phyloP scores from a whole-genome alignment of 2,888 invertebrate species.

The Xiphydria camelus region DNA sequence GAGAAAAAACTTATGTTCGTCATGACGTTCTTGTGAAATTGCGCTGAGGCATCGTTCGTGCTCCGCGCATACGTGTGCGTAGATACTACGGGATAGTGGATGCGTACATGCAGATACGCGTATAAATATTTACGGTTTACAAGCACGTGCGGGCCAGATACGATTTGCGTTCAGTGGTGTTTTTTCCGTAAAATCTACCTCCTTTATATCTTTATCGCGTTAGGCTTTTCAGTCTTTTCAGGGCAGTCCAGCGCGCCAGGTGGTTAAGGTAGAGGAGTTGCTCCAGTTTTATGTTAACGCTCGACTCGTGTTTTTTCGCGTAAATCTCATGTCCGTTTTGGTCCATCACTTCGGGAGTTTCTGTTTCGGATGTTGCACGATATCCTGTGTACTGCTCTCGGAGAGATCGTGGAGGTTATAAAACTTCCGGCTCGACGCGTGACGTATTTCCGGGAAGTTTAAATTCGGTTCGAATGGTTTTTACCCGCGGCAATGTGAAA shows the following conservation, averaged over 20 bases:
- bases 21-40: slow-evolving; percentile 26
- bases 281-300: too few species aligned
- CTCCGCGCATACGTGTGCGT: neutral
- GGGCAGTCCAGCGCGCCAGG: slow-evolving; percentile 11
- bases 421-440: slow-evolving; percentile 10
- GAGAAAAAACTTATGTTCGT: slow-evolving; percentile 24
- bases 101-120: too few species aligned
- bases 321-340: slow-evolving; percentile 7
- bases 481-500: too few species aligned
- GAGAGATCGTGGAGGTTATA: slow-evolving; percentile 27
- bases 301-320: neutral
- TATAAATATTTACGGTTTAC: too few species aligned
- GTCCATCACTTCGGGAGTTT: slow-evolving; percentile 20
- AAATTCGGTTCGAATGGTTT: slow-evolving; percentile 26
- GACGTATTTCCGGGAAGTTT: slow-evolving; percentile 22
- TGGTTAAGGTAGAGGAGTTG: slow-evolving; percentile 26
- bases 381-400: too few species aligned
- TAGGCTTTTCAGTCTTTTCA: slow-evolving; percentile 26
- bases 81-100: too few species aligned
- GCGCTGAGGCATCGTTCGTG: neutral
- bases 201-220: too few species aligned
- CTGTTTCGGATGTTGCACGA: slow-evolving; percentile 2
- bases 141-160: too few species aligned
- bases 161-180: too few species aligned
- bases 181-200: too few species aligned